Evolutionary conservation across 2,113 vertebrate genomes (phyloP).

Genomic region (Quiscalus mexicanus): DNA sequence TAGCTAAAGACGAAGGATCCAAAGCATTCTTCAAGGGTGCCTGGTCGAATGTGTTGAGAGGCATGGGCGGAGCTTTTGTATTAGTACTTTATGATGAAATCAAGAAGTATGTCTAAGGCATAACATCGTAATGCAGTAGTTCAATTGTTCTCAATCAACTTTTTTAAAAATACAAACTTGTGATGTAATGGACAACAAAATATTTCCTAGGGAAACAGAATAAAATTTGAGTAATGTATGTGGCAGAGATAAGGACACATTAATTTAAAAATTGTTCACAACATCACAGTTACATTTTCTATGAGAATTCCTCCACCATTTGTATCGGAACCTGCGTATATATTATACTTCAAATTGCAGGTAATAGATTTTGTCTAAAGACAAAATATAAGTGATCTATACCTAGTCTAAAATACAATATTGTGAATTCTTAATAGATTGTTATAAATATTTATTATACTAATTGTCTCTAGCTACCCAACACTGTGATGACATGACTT

Average conservation of each 20-base stretch:
- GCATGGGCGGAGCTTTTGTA: slow-evolving; percentile 98
- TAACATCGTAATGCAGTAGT: slow-evolving; percentile 23
- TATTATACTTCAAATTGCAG: slow-evolving; percentile 64
- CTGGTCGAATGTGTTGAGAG: slow-evolving; percentile 98
- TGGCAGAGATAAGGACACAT: slow-evolving; percentile 44
- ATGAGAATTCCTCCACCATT: slow-evolving; percentile 39
- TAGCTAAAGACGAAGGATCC: slow-evolving; percentile 90
- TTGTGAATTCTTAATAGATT: slow-evolving; percentile 43
- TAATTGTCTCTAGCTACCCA: background rate
- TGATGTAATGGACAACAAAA: slow-evolving; percentile 77
- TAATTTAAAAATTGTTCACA: slow-evolving; percentile 47
- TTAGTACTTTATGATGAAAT: slow-evolving; percentile 98
- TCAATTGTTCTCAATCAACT: slow-evolving; percentile 71
- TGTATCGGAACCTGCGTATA: slow-evolving; percentile 64
- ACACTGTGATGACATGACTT: background rate
- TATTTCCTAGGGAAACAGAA: slow-evolving; percentile 79
- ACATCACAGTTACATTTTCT: slow-evolving; percentile 73
- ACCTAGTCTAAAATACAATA: background rate
- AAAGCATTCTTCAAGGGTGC: slow-evolving; percentile 98
- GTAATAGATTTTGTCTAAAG: slow-evolving; percentile 46
- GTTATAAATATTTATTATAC: background rate
- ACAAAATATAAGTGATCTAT: background rate
- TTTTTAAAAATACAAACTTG: slow-evolving; percentile 48
- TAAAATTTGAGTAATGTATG: slow-evolving; percentile 38
- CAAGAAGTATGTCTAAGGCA: slow-evolving; percentile 89